A percentile compares a stretch with the other conserved stretches of the same genome.
phyloP scores from a whole-genome alignment of 1,140 invertebrate genomes.

The Phortica variegata region DNA sequence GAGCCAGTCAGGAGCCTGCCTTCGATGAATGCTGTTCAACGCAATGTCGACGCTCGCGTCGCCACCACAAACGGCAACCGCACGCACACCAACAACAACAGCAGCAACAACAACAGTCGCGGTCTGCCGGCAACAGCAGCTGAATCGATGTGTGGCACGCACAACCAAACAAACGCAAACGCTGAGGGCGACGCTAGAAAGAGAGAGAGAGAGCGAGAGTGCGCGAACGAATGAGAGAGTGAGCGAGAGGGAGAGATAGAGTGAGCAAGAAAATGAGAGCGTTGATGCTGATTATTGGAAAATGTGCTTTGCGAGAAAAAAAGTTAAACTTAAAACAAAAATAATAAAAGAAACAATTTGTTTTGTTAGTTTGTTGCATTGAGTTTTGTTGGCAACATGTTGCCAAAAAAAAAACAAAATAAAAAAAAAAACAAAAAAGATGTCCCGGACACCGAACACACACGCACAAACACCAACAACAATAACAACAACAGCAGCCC shows the following conservation, averaged over 20 bases:
- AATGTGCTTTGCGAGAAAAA: too few species aligned
- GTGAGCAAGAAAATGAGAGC: too few species aligned
- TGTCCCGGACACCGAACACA: too few species aligned
- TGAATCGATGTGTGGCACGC: background rate
- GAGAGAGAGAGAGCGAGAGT: background rate
- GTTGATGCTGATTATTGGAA: too few species aligned
- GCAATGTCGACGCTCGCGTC: conserved; percentile 59
- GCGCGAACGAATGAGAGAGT: conserved; percentile 2
- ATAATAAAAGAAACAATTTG: too few species aligned
- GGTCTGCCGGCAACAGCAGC: conserved; percentile 16
- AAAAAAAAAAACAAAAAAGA: background rate
- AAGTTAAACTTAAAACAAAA: conserved; percentile 3
- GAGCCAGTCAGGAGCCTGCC: conserved; percentile 21
- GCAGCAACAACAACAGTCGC: conserved; percentile 16
- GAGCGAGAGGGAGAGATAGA: conserved; percentile 12
- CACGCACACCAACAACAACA: conserved; percentile 21
- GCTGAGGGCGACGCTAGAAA: conserved; percentile 7
- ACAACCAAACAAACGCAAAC: conserved; percentile 8
- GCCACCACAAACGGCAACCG: conserved; percentile 56
- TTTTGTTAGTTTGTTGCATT: too few species aligned
- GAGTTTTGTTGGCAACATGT: too few species aligned
- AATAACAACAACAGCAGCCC: conserved; percentile 1
- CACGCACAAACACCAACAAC: background rate
- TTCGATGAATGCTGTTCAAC: conserved; percentile 61
- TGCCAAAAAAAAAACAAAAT: background rate